phyloP scores from a whole-genome alignment of 2,888 invertebrate genomes.

The Pyralis farinalis region DNA sequence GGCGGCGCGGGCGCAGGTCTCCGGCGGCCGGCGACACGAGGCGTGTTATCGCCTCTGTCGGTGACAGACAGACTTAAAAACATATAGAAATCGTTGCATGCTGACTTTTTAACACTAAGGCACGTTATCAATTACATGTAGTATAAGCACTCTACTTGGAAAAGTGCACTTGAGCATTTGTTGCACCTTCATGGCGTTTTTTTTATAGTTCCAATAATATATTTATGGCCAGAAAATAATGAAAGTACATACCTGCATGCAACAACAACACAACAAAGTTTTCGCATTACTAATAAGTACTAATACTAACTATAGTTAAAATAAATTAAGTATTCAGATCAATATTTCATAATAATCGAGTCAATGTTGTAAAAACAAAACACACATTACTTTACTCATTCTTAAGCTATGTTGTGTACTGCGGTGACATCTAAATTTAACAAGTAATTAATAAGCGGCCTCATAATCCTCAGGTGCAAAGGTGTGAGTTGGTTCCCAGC shows the following conservation, averaged over 20 bases:
- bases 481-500: conserved; percentile 72
- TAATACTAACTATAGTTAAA: too few species aligned
- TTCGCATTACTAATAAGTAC: too few species aligned
- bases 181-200: conserved; percentile 15
- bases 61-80: conserved; percentile 48
- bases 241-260: too few species aligned
- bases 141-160: conserved; percentile 38
- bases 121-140: conserved; percentile 36
- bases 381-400: too few species aligned
- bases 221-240: too few species aligned
- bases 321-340: too few species aligned
- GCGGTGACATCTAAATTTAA: background rate
- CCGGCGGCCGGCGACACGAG: conserved; percentile 56
- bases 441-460: background rate
- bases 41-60: conserved; percentile 66
- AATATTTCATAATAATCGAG: too few species aligned
- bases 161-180: conserved; percentile 13
- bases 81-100: conserved; percentile 61
- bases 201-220: conserved; percentile 7
- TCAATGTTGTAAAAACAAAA: too few species aligned
- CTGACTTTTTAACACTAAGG: conserved; percentile 50
- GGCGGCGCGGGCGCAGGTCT: conserved; percentile 30
- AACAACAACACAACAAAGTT: too few species aligned
- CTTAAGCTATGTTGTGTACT: too few species aligned
- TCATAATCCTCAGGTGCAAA: conserved; percentile 32